Evolutionary conservation across 2,888 invertebrate genomes (phyloP).

Genomic region (Sylvicola cinctus): DNA sequence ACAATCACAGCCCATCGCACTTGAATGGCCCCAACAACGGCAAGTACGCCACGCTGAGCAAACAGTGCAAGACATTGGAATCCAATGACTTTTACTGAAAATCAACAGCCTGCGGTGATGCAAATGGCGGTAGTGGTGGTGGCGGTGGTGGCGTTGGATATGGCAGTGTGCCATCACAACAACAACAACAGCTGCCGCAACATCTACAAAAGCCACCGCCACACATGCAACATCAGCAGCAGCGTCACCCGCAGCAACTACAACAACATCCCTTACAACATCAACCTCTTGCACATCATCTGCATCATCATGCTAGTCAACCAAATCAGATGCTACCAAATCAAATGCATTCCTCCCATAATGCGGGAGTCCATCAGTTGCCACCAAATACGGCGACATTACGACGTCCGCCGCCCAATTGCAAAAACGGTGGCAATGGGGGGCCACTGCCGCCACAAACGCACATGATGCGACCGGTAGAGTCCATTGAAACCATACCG

Average conservation of each 20-base stretch:
- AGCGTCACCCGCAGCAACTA: conserved; percentile 32
- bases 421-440: background rate
- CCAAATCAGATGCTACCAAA: background rate
- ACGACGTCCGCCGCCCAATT: background rate
- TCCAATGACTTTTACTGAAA: conserved; percentile 90
- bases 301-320: background rate
- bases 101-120: conserved; percentile 33
- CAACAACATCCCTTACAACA: conserved; percentile 18
- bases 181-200: conserved; percentile 30
- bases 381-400: conserved; percentile 3
- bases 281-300: conserved; percentile 7
- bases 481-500: conserved; percentile 15
- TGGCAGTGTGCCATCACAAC: conserved; percentile 16
- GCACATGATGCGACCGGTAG: conserved; percentile 12
- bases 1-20: conserved; percentile 35
- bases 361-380: background rate
- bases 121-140: conserved; percentile 9
- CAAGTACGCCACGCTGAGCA: conserved; percentile 89
- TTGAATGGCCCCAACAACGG: conserved; percentile 48
- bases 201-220: conserved; percentile 33
- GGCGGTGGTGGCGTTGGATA: background rate
- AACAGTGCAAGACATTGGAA: conserved; percentile 88
- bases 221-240: conserved; percentile 28
- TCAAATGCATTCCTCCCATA: background rate
- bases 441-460: background rate